These are phyloP conservation scores for Salmo trutta DNA, from an alignment of 2,797 vertebrate species.

Conservation along the genomic window DNA sequence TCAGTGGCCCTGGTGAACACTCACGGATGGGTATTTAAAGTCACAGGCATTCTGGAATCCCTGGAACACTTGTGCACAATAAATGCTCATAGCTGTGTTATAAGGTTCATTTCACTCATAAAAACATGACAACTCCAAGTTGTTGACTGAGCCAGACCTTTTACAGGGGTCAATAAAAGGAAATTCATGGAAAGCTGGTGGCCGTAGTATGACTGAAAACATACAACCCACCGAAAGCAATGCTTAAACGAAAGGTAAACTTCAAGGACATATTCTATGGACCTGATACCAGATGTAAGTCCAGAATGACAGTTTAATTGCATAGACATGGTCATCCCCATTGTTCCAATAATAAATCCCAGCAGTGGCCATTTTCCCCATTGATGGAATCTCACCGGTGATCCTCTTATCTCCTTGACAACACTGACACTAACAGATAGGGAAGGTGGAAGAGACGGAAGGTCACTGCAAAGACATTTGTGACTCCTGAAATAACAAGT, in stretches of 20 bases:
- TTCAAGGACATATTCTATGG: neutral
- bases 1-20: conserved; percentile 18
- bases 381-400: conserved; percentile 43
- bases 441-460: conserved; percentile 36
- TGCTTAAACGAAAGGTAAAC: conserved; percentile 24
- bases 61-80: conserved; percentile 45
- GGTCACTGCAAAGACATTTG: conserved; percentile 61
- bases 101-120: conserved; percentile 64
- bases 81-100: conserved; percentile 67
- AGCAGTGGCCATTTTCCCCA: conserved; percentile 31
- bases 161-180: conserved; percentile 67
- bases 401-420: conserved; percentile 66
- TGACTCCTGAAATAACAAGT: conserved; percentile 54
- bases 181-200: conserved; percentile 55
- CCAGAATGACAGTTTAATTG: conserved; percentile 28
- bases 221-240: conserved; percentile 25
- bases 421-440: conserved; percentile 53
- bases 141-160: conserved; percentile 59
- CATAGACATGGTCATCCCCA: conserved; percentile 11
- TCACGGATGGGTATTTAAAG: conserved; percentile 2
- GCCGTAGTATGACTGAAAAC: conserved; percentile 44
- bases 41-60: conserved; percentile 34
- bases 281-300: neutral
- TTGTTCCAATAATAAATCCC: conserved; percentile 34
- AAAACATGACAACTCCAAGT: conserved; percentile 54